phyloP scores from a whole-genome alignment of 2,797 vertebrate species.

The Ctenochaetus hawaiiensis region DNA sequence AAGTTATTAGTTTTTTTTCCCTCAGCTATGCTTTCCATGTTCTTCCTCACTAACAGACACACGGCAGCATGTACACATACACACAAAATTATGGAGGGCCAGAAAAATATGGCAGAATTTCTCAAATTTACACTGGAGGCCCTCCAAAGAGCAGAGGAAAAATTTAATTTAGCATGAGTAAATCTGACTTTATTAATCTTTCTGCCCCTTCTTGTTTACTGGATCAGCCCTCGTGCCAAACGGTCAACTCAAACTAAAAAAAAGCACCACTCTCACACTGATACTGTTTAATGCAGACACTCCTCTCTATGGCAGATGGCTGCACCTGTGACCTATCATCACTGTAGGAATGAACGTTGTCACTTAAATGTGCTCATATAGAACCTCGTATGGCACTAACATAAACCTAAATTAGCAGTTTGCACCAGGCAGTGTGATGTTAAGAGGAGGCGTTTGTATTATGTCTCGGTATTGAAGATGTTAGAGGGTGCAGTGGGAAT shows the following conservation, averaged over 20 bases:
- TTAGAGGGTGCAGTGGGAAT: slow-evolving; percentile 35
- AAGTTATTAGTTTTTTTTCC: slow-evolving; percentile 48
- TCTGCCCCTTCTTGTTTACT: slow-evolving; percentile 4
- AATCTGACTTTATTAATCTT: slow-evolving; percentile 54
- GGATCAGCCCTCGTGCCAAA: slow-evolving; percentile 15
- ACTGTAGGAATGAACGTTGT: slow-evolving; percentile 32
- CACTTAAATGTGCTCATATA: slow-evolving; percentile 38
- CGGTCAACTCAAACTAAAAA: slow-evolving; percentile 24
- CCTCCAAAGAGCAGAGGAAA: slow-evolving; percentile 31
- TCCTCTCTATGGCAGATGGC: slow-evolving; percentile 16
- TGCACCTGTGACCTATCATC: slow-evolving; percentile 27
- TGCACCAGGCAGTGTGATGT: slow-evolving; percentile 14
- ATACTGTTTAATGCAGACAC: slow-evolving; percentile 5
- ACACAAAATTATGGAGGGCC: slow-evolving; percentile 13
- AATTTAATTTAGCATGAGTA: slow-evolving; percentile 47
- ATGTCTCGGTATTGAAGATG: background rate
- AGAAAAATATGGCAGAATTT: slow-evolving; percentile 31
- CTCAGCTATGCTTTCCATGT: slow-evolving; percentile 25
- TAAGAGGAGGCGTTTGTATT: slow-evolving; percentile 1
- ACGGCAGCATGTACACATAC: slow-evolving; percentile 20
- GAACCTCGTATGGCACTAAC: background rate
- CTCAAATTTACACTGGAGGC: slow-evolving; percentile 33
- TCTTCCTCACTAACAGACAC: slow-evolving; percentile 43
- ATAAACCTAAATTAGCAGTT: slow-evolving; percentile 32
- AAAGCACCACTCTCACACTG: slow-evolving; percentile 15